Evolutionary conservation across 2,113 vertebrate genomes (phyloP).

Genomic region (Caranx melampygus): DNA sequence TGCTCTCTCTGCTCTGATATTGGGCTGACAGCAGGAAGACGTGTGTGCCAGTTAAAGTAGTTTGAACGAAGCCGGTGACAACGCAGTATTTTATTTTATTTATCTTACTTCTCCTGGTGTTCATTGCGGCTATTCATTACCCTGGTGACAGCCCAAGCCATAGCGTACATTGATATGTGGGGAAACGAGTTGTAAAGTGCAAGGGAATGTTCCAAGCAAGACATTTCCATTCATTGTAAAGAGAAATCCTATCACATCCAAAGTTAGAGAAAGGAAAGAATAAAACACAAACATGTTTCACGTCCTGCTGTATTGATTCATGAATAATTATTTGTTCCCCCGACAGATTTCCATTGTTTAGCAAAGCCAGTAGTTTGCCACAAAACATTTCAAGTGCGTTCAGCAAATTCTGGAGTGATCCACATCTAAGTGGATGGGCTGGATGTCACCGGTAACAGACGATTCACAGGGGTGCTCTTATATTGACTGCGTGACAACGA

Average conservation of each 20-base stretch:
- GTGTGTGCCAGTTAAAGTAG: conserved; percentile 66
- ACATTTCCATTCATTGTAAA: conserved; percentile 62
- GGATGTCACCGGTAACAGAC: background rate
- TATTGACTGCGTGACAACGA: too few relatives aligned
- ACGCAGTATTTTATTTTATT: conserved; percentile 81
- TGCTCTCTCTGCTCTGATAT: conserved; percentile 61
- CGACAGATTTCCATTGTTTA: conserved; percentile 19
- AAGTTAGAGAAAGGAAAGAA: conserved; percentile 10
- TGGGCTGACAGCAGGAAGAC: conserved; percentile 72
- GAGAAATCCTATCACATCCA: conserved; percentile 51
- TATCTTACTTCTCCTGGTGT: conserved; percentile 70
- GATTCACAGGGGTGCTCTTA: background rate
- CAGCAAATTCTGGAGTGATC: conserved; percentile 15
- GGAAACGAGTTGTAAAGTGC: conserved; percentile 63
- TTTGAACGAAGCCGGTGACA: conserved; percentile 72
- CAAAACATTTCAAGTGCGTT: conserved; percentile 16
- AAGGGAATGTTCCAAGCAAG: conserved; percentile 43
- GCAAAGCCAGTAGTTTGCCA: conserved; percentile 17
- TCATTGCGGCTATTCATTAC: conserved; percentile 75
- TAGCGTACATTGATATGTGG: conserved; percentile 64
- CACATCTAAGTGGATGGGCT: conserved; percentile 1
- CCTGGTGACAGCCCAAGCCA: conserved; percentile 54
- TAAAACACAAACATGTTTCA: conserved; percentile 43
- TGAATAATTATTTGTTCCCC: conserved; percentile 42
- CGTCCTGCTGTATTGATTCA: conserved; percentile 48